These are phyloP conservation scores for Hassar affinis DNA, from an alignment of 2,113 vertebrate species.

Conservation along the genomic window DNA sequence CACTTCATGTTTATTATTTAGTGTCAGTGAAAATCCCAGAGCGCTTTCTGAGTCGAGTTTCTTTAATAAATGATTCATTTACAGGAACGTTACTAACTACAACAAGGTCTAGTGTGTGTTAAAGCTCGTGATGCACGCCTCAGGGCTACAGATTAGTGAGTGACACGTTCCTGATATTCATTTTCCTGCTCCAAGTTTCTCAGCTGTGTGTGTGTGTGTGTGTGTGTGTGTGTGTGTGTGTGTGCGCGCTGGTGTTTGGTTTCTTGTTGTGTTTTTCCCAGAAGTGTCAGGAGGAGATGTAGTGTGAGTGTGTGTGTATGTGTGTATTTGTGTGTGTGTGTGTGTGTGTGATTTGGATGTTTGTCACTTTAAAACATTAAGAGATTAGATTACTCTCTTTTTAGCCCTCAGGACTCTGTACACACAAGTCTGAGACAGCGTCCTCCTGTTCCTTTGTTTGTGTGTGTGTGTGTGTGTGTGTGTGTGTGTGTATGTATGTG, in stretches of 20 bases:
- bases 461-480: constrained; percentile 18
- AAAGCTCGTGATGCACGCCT: neutral
- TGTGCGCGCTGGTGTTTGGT: constrained; percentile 13
- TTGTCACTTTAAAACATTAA: neutral
- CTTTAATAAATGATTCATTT: neutral
- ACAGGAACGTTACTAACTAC: neutral
- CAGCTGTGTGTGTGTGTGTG: neutral
- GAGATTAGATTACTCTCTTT: constrained; percentile 42
- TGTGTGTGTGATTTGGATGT: too few species aligned
- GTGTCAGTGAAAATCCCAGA: neutral
- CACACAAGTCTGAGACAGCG: constrained; percentile 5
- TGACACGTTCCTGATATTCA: neutral
- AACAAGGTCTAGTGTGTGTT: neutral
- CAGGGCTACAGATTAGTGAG: neutral
- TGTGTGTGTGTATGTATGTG: constrained; percentile 9
- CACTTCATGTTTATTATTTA: neutral
- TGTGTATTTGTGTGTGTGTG: neutral
- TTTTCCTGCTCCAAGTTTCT: neutral
- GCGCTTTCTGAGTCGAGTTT: neutral
- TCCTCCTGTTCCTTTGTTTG: neutral
- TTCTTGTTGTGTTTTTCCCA: constrained; percentile 9
- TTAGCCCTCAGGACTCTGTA: constrained; percentile 4
- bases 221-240: neutral
- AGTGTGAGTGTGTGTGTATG: constrained; percentile 22
- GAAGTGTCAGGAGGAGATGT: neutral